phyloP scores from a whole-genome alignment of 2,113 vertebrate species.

The Microcebus lehilahytsara region DNA sequence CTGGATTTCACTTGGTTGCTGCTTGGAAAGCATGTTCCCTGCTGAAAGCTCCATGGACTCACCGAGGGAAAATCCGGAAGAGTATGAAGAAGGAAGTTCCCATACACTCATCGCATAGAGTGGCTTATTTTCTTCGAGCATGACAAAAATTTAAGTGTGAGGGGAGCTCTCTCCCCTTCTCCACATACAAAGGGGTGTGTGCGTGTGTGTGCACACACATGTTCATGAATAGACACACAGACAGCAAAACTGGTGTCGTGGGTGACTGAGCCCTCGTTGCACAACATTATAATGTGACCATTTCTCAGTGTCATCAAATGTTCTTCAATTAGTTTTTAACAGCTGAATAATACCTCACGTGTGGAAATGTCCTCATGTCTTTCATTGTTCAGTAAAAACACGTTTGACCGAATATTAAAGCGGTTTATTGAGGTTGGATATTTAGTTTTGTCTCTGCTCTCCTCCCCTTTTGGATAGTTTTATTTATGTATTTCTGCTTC shows the following conservation, averaged over 20 bases:
- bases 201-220: neutral
- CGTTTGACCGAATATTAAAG: neutral
- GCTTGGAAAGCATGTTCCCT: neutral
- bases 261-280: neutral
- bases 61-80: neutral
- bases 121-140: neutral
- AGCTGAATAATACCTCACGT: neutral
- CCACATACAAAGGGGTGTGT: neutral
- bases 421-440: neutral
- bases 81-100: neutral
- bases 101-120: neutral
- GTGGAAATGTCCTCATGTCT: neutral
- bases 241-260: neutral
- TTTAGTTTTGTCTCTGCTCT: neutral
- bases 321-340: neutral
- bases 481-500: neutral
- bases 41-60: neutral
- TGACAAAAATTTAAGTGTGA: neutral
- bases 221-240: neutral
- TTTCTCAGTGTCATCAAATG: neutral
- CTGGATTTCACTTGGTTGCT: neutral
- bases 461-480: neutral
- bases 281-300: neutral
- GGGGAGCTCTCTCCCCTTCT: neutral
- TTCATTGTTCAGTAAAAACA: neutral